Conservation (phyloP, 2,797 vertebrate species). For the Oryzias dopingdopingensis region DNA sequence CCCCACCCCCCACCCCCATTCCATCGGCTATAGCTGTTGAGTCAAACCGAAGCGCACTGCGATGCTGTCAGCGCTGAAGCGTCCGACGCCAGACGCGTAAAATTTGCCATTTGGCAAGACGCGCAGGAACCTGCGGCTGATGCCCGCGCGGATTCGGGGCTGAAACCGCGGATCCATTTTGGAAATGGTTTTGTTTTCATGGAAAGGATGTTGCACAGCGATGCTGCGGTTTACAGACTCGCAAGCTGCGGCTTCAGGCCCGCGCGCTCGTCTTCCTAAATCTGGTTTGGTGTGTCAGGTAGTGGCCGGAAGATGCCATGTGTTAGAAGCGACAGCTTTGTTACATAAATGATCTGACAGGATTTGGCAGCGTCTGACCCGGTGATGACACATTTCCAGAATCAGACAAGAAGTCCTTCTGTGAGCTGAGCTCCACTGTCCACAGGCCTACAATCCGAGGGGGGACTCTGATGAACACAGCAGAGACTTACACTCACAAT, state of each 20-base stretch:
- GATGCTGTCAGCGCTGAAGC: constrained; percentile 53
- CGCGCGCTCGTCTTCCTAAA: constrained; percentile 30
- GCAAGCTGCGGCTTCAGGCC: constrained; percentile 61
- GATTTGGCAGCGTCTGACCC: constrained; percentile 63
- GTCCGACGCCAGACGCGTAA: constrained; percentile 61
- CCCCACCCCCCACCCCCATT: constrained; percentile 53
- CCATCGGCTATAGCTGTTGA: constrained; percentile 56
- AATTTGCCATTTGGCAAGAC: constrained; percentile 57
- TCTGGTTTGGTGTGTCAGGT: constrained; percentile 64
- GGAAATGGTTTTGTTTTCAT: constrained; percentile 58
- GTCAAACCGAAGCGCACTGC: constrained; percentile 46
- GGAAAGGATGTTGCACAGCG: constrained; percentile 60
- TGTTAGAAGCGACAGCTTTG: constrained; percentile 45
- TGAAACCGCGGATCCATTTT: constrained; percentile 58
- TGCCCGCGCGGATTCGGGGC: constrained; percentile 21
- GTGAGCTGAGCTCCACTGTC: constrained; percentile 37
- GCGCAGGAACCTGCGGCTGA: constrained; percentile 42
- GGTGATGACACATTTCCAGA: constrained; percentile 64
- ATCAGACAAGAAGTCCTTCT: constrained; percentile 54
- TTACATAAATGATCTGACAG: constrained; percentile 68
- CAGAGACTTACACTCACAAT: constrained; percentile 13
- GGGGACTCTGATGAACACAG: constrained; percentile 19
- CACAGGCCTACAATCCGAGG: constrained; percentile 36
- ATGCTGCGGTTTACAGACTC: constrained; percentile 70
- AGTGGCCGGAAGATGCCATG: constrained; percentile 44